Conservation (phyloP, 2,888 invertebrate species). For the Diploptera punctata region DNA sequence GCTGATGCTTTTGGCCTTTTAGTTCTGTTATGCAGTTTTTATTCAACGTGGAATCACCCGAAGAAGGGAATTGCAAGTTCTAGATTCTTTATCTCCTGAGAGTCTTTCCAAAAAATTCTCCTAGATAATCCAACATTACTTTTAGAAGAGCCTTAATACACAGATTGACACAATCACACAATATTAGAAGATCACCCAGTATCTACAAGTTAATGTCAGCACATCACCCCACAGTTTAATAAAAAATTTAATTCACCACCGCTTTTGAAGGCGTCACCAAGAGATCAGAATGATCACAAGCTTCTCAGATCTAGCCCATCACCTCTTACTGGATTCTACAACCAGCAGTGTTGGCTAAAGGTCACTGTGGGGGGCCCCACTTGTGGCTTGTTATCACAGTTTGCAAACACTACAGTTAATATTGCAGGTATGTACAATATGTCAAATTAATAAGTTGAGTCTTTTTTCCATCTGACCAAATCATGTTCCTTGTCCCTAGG, state of each 20-base stretch:
- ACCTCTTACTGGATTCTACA: conserved; percentile 59
- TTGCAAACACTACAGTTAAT: conserved; percentile 50
- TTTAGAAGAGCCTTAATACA: conserved; percentile 55
- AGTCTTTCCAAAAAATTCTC: conserved; percentile 55
- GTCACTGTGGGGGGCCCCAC: conserved; percentile 57
- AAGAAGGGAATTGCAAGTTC: conserved; percentile 55
- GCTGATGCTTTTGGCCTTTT: conserved; percentile 55
- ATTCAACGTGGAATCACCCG: conserved; percentile 64
- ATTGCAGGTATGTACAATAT: too few relatives aligned
- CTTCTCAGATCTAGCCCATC: conserved; percentile 64
- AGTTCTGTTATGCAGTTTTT: conserved; percentile 58
- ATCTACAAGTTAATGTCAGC: too few relatives aligned
- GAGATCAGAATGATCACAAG: too few relatives aligned
- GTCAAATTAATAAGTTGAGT: too few relatives aligned
- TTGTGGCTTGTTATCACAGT: conserved; percentile 52
- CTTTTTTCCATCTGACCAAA: too few relatives aligned
- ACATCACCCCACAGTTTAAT: too few relatives aligned
- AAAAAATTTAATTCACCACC: too few relatives aligned
- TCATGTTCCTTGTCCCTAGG: too few relatives aligned
- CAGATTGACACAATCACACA: too few relatives aligned
- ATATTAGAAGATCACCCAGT: too few relatives aligned
- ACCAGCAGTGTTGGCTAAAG: conserved; percentile 59
- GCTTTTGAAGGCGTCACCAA: too few relatives aligned
- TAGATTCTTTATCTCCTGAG: conserved; percentile 55
- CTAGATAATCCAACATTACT: conserved; percentile 59